Evolutionary conservation across 2,113 vertebrate species (phyloP), one percentile per base, ranked within the genome.

Genomic region (Tautogolabrus adspersus): DNA sequence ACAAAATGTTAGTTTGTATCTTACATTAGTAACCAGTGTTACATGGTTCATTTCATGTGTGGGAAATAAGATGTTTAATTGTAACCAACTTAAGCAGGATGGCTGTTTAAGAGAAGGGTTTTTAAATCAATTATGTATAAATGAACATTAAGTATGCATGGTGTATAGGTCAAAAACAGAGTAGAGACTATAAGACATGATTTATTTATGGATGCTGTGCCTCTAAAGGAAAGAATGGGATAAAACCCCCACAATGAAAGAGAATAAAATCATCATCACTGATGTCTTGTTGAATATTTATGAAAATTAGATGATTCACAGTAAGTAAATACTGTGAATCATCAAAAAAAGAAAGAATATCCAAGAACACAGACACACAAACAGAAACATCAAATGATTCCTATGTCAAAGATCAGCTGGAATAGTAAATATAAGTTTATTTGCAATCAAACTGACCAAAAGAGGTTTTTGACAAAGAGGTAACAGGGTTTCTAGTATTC

Each of bases 201-300:
- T 81, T 78, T 83, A 88, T 81, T 78, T 5, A 78, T 72, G 69
- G 16, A 26, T 58, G 40, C 44, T 64, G 61, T 18, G 37, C n/a
- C 60, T 23, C 19, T 47, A 12, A 54, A 52, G 22, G 11, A 72
- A 22, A 69, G 19, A 69, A 61, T 52, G 18, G 55, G 67, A 56
- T 61, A 26, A 72, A 26, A 57, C 8, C 51, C 2, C 59, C 51
- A 58, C 16, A 15, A 21, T 46, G 62, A 49, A 49, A 49, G 15
- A 49, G 47, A 18, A 8, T 19, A 16, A 49, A 7, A 18, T 11
- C 58, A 42, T 40, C 67, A 57, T 69, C 26, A n/a, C 55, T 60
- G 59, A 75, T 54, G 55, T 79, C 16, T 69, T 44, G 2, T 19
- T 66, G 5, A 19, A 61, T 61, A 19, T 64, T 18, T 6, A 1